Base-by-base conservation (phyloP, 2,113 vertebrate species). In the Leucoraja erinaceus region DNA sequence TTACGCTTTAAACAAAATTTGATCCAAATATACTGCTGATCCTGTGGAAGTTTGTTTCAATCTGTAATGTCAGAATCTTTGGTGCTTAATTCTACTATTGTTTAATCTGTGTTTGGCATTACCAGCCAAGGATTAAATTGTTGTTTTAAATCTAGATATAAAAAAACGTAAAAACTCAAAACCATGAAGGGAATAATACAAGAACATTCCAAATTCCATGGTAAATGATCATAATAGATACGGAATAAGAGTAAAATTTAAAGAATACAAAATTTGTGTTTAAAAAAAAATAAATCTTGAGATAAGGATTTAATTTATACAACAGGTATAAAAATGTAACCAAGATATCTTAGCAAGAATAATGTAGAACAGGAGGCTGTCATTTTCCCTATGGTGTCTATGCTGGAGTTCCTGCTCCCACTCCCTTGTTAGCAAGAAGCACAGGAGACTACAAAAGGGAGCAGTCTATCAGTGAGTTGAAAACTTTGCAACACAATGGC, bases 81-180 rank as follows among this genome's bases (percentile, higher is more conserved):
- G 3, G 3, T 72, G 16, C 0, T 72, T 72, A 20, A 18, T 20
- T 72, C 70, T 72, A 72, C 18, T 5, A 72, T 20, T 16, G 66
- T 68, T 31, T 90, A 90, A 90, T 33, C n/a, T 90, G 84, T 33
- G 6, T 90, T 88, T n/a, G 31, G 56, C 18, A n/a, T 90, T 90
- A 66, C 84, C 56, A 68, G 84, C 84, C 66, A 59, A 61, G n/a
- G 25, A 33, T 90, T 33, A 90, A 90, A 28, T 66, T 90, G 59
- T 70, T 90, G 86, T 31, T 90, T 66, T 66, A 90, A 90, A 31
- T 38, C 66, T 68, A 70, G 86, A 90, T 90, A 31, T 68, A 84
- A 90, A 90, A 61, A 66, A 10, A 68, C 33, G 28, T 63, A 66
- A 66, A 86, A 66, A 16, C 63, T 90, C 61, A 90, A 83, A 90